Evolutionary conservation across 2,797 vertebrate genomes (phyloP).

Genomic region (Fratercula arctica): DNA sequence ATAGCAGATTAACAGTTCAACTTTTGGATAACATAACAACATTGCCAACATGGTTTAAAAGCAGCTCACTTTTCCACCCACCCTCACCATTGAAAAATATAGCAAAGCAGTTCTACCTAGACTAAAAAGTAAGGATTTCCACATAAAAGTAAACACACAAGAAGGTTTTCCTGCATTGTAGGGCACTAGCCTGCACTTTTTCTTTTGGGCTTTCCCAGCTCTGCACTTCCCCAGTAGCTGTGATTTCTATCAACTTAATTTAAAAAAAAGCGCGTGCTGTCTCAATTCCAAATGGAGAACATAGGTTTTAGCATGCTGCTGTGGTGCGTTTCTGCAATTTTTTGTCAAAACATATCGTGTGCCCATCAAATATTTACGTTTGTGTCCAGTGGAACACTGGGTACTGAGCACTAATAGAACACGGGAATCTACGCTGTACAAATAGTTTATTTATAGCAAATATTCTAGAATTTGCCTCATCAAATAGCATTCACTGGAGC

Average conservation of each 20-base stretch:
- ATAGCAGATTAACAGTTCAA: neutral
- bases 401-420: neutral
- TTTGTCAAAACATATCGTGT: neutral
- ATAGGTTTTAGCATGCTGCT: neutral
- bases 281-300: neutral
- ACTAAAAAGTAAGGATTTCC: neutral
- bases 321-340: neutral
- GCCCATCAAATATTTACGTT: neutral
- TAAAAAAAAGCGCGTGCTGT: neutral
- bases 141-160: neutral
- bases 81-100: neutral
- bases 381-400: neutral
- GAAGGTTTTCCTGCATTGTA: neutral
- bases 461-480: constrained; percentile 19
- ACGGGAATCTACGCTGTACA: neutral
- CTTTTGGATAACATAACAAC: neutral
- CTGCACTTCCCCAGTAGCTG: neutral
- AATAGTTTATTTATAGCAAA: neutral
- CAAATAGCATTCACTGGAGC: neutral
- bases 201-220: neutral
- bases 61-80: neutral
- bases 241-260: neutral
- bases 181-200: neutral
- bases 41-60: neutral
- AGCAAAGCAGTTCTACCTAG: neutral